Base-by-base conservation (phyloP, 2,888 invertebrate species). In the Watsonalla binaria region DNA sequence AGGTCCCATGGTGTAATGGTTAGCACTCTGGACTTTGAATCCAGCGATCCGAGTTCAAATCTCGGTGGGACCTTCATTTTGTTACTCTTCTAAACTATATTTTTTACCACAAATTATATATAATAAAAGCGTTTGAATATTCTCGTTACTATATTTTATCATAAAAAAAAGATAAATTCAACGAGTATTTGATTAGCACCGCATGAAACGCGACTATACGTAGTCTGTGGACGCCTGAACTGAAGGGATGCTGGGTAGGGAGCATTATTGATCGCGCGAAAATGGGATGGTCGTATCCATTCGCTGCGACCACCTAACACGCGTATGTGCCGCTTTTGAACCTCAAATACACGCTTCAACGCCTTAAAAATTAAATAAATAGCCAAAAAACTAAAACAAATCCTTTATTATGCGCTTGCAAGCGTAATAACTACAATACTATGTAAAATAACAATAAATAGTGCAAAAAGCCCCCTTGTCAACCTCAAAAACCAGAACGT, bases 21-120 rank as follows among this genome's bases (percentile, higher is more conserved):
- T 90, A 91, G 91, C 91, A 91, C 91, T 91, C 91, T 91, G 91
- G 91, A 91, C 91, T 91, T 91, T 91, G 90, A 90, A 89, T 89
- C 88, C 88, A 89, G 88, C 88, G 88, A 89, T 89, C 88, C 88
- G 88, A 89, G 88, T 89, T 89, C 88, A 89, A 89, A 89, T 89
- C 88, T 89, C 88, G 88, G 88, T 86, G 87, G 87, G 87, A 89
- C 89, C 89, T 89, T 55, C 2, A 0, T 2, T 0, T 6, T 0
- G 6, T 6, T 47, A 58, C 65, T 66, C 62, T 51, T 47, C 55
- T 47, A 59, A 54, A 49, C 47, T 35, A 45, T 47, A 45, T 54
- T 5, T 8, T 6, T 52, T 37, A 34, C 2, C 6, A 42, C 6
- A 8, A 54, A 55, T 58, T 55, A 51, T 58, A 52, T 53, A 58